phyloP scores from a whole-genome alignment of 2,888 invertebrate species.

The Tenthredo livida region DNA sequence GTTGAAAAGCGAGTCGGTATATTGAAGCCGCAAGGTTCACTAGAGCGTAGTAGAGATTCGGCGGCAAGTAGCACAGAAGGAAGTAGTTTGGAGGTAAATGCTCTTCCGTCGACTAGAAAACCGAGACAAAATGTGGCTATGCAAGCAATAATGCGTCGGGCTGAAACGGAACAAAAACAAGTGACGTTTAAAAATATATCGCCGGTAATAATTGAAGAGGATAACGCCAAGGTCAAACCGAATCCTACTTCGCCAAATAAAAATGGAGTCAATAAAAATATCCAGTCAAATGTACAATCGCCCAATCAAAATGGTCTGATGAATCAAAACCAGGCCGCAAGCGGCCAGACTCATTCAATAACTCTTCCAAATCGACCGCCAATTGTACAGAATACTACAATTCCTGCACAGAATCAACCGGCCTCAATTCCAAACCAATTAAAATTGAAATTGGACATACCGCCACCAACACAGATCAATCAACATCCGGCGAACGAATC shows the following conservation, averaged over 20 bases:
- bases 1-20: constrained; percentile 84
- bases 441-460: constrained; percentile 51
- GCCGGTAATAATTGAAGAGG: constrained; percentile 69
- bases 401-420: constrained; percentile 63
- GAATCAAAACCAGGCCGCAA: constrained; percentile 43
- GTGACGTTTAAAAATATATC: constrained; percentile 74
- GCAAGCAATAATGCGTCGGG: constrained; percentile 87
- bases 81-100: constrained; percentile 63
- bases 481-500: constrained; percentile 59
- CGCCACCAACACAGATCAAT: constrained; percentile 58
- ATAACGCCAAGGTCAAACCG: constrained; percentile 53
- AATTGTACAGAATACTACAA: constrained; percentile 50
- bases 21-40: constrained; percentile 86
- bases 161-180: constrained; percentile 86
- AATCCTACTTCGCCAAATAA: constrained; percentile 58
- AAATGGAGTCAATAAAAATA: constrained; percentile 57
- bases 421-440: constrained; percentile 59
- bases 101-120: constrained; percentile 64
- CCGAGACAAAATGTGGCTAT: constrained; percentile 89
- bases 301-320: constrained; percentile 37
- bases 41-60: constrained; percentile 82
- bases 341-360: constrained; percentile 7
- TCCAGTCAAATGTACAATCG: constrained; percentile 30
- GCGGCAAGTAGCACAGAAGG: constrained; percentile 62
- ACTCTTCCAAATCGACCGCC: background rate